These are phyloP conservation scores for Eospalax fontanierii DNA, from an alignment of 2,797 vertebrate species.

Conservation along the genomic window DNA sequence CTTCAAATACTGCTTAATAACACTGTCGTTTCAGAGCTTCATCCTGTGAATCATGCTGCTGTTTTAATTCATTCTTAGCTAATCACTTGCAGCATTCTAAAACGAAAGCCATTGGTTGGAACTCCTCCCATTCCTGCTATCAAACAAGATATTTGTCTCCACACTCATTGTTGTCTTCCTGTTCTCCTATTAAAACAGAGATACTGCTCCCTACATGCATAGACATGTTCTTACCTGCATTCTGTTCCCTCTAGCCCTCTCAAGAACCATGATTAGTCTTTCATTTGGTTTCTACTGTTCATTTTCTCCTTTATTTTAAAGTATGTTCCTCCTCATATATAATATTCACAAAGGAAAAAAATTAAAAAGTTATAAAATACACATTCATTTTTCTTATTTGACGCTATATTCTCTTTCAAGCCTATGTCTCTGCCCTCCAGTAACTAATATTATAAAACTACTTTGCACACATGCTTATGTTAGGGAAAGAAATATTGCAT, in stretches of 20 bases:
- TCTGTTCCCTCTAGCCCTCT: too few species aligned
- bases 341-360: too few species aligned
- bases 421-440: too few species aligned
- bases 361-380: too few species aligned
- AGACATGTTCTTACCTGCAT: too few species aligned
- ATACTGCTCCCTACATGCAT: too few species aligned
- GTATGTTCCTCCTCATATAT: too few species aligned
- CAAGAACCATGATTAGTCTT: not conserved
- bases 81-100: not conserved
- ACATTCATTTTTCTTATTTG: conserved; percentile 11
- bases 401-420: too few species aligned
- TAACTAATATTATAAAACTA: not conserved
- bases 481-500: too few species aligned
- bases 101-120: not conserved
- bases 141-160: not conserved
- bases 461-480: not conserved
- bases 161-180: not conserved
- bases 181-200: too few species aligned
- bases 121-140: not conserved
- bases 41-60: too few species aligned
- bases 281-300: not conserved
- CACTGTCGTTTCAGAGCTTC: not conserved
- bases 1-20: not conserved
- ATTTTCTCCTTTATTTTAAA: not conserved
- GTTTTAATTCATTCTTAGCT: too few species aligned